Evolutionary conservation across 2,888 invertebrate genomes (phyloP), one percentile per base, ranked within the genome.

Genomic region (Pollenia labialis): DNA sequence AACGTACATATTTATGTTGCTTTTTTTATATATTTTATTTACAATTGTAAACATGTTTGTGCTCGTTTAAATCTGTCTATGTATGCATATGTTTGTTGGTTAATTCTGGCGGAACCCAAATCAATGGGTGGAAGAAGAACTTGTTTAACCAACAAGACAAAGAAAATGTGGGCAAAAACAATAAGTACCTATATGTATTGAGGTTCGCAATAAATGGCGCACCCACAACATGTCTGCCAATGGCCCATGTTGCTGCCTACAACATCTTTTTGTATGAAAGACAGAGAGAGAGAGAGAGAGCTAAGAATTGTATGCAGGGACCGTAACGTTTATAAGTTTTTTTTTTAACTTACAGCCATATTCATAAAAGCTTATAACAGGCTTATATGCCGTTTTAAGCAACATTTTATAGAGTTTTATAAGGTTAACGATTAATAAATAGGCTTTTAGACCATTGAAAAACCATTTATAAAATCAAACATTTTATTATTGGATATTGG

Each of bases 191-290:
- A 40, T 42, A 40, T 32, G 40, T n/a, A 48, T 54, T 69, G 72
- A 56, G 42, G 32, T 32, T 32, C 0, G 52, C 75, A 44, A 60
- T 46, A 76, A 82, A 82, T 75, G 82, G 76, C 76, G 76, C 82
- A 82, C 82, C 76, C 82, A 76, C 82, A 82, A 82, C 76, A 82
- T 82, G 82, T 82, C 82, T 82, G 46, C 81, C 75, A 75, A 46
- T 69, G 68, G 74, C 44, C 50, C 60, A 75, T 32, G 12, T 60
- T 68, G 75, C 50, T 74, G 64, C 23, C 71, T 62, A 66, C 18
- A 68, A 16, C 75, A 69, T 48, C 8, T 75, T 74, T 32, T 62
- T 60, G 68, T 75, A 23, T 82, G 76, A 82, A 52, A 76, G 76
- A 72, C 72, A 81, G 60, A 76, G 76, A 71, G 72, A 81, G 80